A percentile compares a stretch with the other conserved stretches of the same genome.
Conservation (phyloP, 2,888 invertebrate genomes). For the Cantharis rufa region DNA sequence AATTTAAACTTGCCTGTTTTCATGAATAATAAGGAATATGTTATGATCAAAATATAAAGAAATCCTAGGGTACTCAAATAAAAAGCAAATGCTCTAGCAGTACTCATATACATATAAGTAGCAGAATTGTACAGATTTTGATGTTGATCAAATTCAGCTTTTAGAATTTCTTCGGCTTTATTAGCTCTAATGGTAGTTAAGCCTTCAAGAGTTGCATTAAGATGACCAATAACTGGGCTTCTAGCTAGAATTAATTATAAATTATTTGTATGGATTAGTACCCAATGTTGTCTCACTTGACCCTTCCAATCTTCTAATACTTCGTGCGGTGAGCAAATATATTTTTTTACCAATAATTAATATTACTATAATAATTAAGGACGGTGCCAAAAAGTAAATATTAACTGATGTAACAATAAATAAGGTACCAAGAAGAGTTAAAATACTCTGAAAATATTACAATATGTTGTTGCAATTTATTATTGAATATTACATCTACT, state of each 20-base stretch:
- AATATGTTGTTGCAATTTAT: background rate
- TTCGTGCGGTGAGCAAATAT: slow-evolving; percentile 76
- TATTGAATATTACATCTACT: background rate
- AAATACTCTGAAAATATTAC: slow-evolving; percentile 55
- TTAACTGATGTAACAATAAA: slow-evolving; percentile 73
- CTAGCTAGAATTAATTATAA: slow-evolving; percentile 60
- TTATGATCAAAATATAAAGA: background rate
- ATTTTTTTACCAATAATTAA: slow-evolving; percentile 66
- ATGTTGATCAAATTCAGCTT: slow-evolving; percentile 62
- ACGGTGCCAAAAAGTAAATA: slow-evolving; percentile 68
- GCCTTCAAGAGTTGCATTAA: slow-evolving; percentile 73
- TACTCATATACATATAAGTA: slow-evolving; percentile 66
- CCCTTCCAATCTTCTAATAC: slow-evolving; percentile 71
- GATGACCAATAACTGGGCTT: slow-evolving; percentile 75
- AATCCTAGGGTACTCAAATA: background rate
- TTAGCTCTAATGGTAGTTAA: slow-evolving; percentile 73
- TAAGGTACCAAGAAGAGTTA: slow-evolving; percentile 68
- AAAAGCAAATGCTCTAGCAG: slow-evolving; percentile 34
- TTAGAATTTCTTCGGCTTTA: slow-evolving; percentile 63
- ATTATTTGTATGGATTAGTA: slow-evolving; percentile 8
- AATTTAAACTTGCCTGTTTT: background rate
- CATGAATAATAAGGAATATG: background rate
- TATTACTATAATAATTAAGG: slow-evolving; percentile 64
- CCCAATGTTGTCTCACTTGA: slow-evolving; percentile 58
- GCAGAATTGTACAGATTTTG: slow-evolving; percentile 70